Percentiles rank a stretch among this genome's conserved stretches.
These are phyloP conservation scores for Girardinichthys multiradiatus DNA, from an alignment of 2,113 vertebrate species.

Conservation along the genomic window DNA sequence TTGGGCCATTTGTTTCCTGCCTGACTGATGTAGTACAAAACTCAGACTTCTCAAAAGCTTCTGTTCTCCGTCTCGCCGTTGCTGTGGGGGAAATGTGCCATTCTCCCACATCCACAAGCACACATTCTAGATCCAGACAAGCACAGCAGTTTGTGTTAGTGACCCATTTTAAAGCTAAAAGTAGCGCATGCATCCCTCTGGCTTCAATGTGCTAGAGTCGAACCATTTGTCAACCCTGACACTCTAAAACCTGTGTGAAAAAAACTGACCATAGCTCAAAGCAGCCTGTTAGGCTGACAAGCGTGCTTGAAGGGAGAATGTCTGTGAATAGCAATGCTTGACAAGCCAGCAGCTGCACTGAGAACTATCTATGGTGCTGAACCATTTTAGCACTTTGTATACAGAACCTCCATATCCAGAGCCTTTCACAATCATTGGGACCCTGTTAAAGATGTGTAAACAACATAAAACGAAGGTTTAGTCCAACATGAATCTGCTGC, in stretches of 20 bases:
- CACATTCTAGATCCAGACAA: conserved; percentile 27
- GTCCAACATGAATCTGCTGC: too few species aligned
- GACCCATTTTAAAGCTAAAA: conserved; percentile 47
- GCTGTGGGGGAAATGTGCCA: conserved; percentile 13
- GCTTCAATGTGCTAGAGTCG: not conserved
- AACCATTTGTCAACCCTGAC: conserved; percentile 11
- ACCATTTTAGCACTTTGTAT: not conserved
- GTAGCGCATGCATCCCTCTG: conserved; percentile 14
- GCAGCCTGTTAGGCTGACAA: not conserved
- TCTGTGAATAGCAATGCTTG: not conserved
- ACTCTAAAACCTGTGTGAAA: not conserved
- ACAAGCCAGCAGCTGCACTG: not conserved
- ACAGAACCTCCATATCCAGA: not conserved
- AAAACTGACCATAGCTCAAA: not conserved
- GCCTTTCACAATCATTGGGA: not conserved
- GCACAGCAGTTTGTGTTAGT: conserved; percentile 44
- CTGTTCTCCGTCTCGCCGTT: conserved; percentile 22
- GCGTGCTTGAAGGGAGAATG: not conserved
- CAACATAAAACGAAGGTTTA: too few species aligned
- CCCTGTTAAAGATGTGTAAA: too few species aligned
- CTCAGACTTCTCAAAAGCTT: conserved; percentile 15
- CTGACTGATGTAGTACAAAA: conserved; percentile 33
- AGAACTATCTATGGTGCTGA: conserved; percentile 68
- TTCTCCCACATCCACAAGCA: conserved; percentile 12
- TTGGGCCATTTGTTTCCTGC: not conserved